Base-by-base conservation (phyloP, 2,888 invertebrate genomes). In the Agrilus biguttatus region DNA sequence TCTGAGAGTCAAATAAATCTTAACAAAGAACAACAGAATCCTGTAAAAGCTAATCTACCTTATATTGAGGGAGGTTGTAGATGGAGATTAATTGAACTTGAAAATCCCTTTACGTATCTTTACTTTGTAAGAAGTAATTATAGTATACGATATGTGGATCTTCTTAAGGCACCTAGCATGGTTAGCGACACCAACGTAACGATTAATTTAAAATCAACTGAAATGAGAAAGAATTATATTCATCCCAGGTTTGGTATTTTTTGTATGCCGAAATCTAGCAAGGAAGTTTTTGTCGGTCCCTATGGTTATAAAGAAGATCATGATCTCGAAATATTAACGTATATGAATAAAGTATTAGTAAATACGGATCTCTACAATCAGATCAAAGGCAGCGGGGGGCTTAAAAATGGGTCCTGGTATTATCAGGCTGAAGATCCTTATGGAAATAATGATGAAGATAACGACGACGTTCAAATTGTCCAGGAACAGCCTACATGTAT, bases 61-160 rank as follows among this genome's bases (percentile, higher is more conserved):
- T 34, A 39, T 14, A 43, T 50, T 8, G 17, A 35, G 8, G 33
- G 14, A 19, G 42, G 48, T 13, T 70, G 68, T 23, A 69, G 68
- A 59, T 77, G 77, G 77, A 71, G 73, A 51, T 62, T 75, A 45
- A 67, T 76, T 61, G 70, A 62, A 36, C 49, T 76, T 35, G 71
- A 72, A 60, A 65, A 72, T 44, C 71, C 72, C 56, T 75, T 77
- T 55, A 60, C 57, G 14, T 72, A 72, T 55, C 63, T 77, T 39
- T 62, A 68, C 41, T 72, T 77, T 53, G 62, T 60, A 44, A 65
- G 62, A 36, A 68, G 63, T 53, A 68, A 71, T 1, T 73, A 72
- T 54, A 71, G 71, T 43, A 73, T 76, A 1, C 73, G 70, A 57
- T 70, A 68, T 44, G 70, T 55, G 5, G 65, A 72, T 53, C 63